Evolutionary conservation across 2,888 invertebrate species (phyloP).

Genomic region (Tricholauxania praeusta): DNA sequence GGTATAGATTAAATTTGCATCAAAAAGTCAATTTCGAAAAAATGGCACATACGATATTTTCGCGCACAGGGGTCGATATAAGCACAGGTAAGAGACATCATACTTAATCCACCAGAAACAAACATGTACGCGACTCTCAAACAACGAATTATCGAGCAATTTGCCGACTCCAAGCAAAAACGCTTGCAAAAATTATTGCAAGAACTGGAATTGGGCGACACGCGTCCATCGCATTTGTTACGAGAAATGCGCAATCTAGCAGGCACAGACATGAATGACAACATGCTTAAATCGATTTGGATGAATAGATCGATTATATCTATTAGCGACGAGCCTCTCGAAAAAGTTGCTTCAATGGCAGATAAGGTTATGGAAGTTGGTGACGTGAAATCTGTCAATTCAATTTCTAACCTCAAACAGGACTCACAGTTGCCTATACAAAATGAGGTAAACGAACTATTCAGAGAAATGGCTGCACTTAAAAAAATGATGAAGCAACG

Average conservation of each 20-base stretch:
- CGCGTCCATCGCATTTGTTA: slow-evolving; percentile 50
- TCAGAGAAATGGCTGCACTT: no score
- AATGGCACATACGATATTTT: no score
- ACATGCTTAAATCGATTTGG: no score
- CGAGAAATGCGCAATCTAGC: slow-evolving; percentile 50
- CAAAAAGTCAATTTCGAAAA: no score
- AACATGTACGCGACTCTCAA: slow-evolving; percentile 47
- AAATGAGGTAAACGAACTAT: no score
- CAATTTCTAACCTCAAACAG: no score
- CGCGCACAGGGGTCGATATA: slow-evolving; percentile 48
- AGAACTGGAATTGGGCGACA: slow-evolving; percentile 49
- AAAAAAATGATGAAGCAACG: no score
- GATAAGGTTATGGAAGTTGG: slow-evolving; percentile 43
- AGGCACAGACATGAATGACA: slow-evolving; percentile 36
- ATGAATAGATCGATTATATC: slow-evolving; percentile 39
- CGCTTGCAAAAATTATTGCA: slow-evolving; percentile 26
- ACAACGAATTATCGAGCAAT: slow-evolving; percentile 45
- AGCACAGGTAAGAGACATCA: slow-evolving; percentile 49
- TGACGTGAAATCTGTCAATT: slow-evolving; percentile 6
- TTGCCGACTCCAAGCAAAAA: slow-evolving; percentile 48
- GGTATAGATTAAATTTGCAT: no score
- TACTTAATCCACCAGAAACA: slow-evolving; percentile 42
- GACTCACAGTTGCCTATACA: no score
- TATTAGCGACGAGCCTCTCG: slow-evolving; percentile 41
- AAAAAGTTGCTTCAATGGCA: slow-evolving; percentile 40